A percentile compares a stretch with the other conserved stretches of the same genome.
Evolutionary conservation across 1,140 invertebrate species (phyloP).

Genomic region (Lethocerus indicus): DNA sequence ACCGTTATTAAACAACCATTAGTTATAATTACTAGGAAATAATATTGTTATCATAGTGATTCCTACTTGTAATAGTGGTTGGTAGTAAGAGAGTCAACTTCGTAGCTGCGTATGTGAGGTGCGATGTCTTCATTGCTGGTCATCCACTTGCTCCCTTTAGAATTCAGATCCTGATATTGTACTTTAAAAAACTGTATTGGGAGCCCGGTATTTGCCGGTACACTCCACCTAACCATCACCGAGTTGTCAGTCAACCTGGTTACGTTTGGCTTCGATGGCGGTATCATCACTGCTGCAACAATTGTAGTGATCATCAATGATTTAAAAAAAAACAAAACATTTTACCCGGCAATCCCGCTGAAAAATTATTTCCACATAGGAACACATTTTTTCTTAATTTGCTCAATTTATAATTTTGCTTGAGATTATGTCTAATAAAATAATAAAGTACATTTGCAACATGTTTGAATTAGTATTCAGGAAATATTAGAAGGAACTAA

Average conservation of each 20-base stretch:
- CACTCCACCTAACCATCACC: constrained; percentile 81
- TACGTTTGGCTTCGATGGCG: constrained; percentile 69
- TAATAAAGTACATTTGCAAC: no score
- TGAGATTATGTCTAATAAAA: no score
- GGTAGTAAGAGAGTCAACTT: constrained; percentile 58
- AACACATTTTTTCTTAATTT: no score
- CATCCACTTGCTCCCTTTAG: constrained; percentile 40
- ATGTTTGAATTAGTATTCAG: no score
- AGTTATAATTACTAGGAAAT: not conserved
- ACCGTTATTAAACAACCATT: not conserved
- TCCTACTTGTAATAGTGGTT: constrained; percentile 43
- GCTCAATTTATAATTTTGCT: no score
- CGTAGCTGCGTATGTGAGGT: constrained; percentile 48
- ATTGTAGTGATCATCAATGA: not conserved
- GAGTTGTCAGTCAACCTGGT: constrained; percentile 72
- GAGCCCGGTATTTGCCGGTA: constrained; percentile 56
- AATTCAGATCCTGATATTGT: constrained; percentile 53
- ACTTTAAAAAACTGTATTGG: constrained; percentile 83
- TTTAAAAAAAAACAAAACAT: not conserved
- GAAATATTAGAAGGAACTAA: no score
- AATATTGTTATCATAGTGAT: not conserved
- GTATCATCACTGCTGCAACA: constrained; percentile 45
- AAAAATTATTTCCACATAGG: no score
- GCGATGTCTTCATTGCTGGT: constrained; percentile 69
- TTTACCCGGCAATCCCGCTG: no score